Base-by-base conservation (phyloP, 2,113 vertebrate species). In the Astur gentilis region DNA sequence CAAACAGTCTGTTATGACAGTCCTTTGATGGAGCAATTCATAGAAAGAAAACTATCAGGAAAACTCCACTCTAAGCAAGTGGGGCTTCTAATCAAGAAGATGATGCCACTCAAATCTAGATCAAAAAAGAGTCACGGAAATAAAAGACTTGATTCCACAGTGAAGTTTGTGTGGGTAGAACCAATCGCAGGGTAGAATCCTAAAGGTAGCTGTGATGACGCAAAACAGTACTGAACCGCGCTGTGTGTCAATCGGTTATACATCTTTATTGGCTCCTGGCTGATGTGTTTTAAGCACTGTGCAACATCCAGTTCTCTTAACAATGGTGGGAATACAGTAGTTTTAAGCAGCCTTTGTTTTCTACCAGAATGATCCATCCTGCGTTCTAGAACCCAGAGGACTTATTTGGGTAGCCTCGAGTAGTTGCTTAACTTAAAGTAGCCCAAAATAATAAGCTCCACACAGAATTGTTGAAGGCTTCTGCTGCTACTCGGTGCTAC, bases 1-100 rank as follows among this genome's bases (percentile, higher is more conserved):
- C 97, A 97, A 97, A 97, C 97, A 97, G 96, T 96, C 97, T 97
- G 97, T 97, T 97, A 97, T 97, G 97, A 97, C 97, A 97, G 93
- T 81, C 89, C 93, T 82, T 96, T 97, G 97, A 97, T 94, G 94
- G 97, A 97, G 93, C 95, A 93, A 95, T 97, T 97, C 95, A 95
- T 95, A 97, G 96, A 97, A 96, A 97, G 95, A 97, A 96, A 96
- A 97, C 90, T 95, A 96, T 96, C 90, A 87, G 95, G 94, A 96
- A 96, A 92, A 94, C 96, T 96, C 95, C 81, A 3, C 91, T 92
- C 90, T 58, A 3, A 95, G 94, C 85, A 89, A 96, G 67, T 92
- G 91, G 79, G 57, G 77, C 96, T 97, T 91, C 91, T 95, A 66
- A 80, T 93, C 89, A 66, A 80, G 94, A 91, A 47, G 87, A 79